These are phyloP conservation scores for Molanna angustata DNA, from an alignment of 2,888 invertebrate genomes.

Conservation along the genomic window DNA sequence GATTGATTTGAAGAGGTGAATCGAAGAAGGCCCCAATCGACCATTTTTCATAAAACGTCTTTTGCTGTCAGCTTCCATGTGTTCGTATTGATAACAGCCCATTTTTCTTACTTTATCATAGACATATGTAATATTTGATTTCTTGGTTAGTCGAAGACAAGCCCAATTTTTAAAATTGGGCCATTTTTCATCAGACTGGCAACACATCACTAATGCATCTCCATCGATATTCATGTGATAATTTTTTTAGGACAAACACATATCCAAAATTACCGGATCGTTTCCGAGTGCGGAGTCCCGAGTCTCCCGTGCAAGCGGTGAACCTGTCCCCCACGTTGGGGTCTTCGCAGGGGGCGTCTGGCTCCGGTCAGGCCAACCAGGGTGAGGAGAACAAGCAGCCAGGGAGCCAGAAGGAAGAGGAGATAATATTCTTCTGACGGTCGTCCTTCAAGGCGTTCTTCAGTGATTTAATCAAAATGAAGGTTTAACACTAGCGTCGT, in stretches of 20 bases:
- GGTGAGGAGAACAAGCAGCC: conserved; percentile 7
- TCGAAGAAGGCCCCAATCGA: no score
- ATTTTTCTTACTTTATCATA: no score
- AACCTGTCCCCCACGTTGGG: conserved; percentile 33
- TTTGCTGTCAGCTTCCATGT: no score
- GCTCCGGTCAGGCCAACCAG: conserved; percentile 11
- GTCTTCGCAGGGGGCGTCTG: conserved; percentile 11
- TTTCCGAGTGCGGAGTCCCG: conserved; percentile 61
- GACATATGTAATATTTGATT: no score
- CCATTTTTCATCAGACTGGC: no score
- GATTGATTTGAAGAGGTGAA: no score
- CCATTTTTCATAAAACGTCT: no score
- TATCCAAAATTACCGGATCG: conserved; percentile 71
- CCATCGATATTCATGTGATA: background rate
- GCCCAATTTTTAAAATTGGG: no score
- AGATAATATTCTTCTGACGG: conserved; percentile 70
- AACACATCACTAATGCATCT: no score
- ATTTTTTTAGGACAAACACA: conserved; percentile 60
- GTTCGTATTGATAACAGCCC: no score
- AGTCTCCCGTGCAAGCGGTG: conserved; percentile 35
- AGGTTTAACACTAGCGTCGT: conserved; percentile 35
- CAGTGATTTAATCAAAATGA: conserved; percentile 40
- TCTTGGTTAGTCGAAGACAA: no score
- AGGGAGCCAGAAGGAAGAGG: conserved; percentile 48
- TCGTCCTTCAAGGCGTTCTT: conserved; percentile 43